Conservation (phyloP, 2,113 vertebrate species). For the Etia nguti region DNA sequence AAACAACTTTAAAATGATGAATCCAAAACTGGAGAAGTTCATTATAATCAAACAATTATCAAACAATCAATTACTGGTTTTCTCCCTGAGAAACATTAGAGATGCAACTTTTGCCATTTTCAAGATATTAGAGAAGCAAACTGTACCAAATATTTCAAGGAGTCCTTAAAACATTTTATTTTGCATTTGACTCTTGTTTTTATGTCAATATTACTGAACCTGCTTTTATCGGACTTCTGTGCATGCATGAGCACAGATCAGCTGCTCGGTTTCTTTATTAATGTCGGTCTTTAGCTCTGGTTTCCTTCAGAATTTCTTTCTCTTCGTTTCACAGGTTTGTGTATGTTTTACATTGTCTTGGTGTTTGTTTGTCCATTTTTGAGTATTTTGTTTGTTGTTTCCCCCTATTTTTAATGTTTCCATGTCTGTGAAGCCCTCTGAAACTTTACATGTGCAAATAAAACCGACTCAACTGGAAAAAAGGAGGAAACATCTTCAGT, state of each 20-base stretch:
- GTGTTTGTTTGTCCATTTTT: background rate
- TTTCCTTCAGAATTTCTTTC: background rate
- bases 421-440: accelerated
- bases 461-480: background rate
- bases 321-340: background rate
- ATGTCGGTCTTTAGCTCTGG: accelerated
- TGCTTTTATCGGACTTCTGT: accelerated
- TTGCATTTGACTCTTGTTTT: background rate
- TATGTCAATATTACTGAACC: background rate
- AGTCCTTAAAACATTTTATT: accelerated
- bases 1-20: background rate
- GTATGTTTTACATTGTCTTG: background rate
- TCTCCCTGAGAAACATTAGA: background rate
- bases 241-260: too few relatives aligned
- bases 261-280: background rate
- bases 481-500: background rate
- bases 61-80: background rate
- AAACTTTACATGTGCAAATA: background rate
- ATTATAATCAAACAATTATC: background rate
- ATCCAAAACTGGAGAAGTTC: background rate
- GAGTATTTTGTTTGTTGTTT: background rate
- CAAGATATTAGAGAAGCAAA: background rate
- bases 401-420: background rate
- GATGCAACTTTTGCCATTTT: background rate
- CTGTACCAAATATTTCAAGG: accelerated